Base-by-base conservation (phyloP, 2,797 vertebrate genomes). In the Notolepis coatsorum region DNA sequence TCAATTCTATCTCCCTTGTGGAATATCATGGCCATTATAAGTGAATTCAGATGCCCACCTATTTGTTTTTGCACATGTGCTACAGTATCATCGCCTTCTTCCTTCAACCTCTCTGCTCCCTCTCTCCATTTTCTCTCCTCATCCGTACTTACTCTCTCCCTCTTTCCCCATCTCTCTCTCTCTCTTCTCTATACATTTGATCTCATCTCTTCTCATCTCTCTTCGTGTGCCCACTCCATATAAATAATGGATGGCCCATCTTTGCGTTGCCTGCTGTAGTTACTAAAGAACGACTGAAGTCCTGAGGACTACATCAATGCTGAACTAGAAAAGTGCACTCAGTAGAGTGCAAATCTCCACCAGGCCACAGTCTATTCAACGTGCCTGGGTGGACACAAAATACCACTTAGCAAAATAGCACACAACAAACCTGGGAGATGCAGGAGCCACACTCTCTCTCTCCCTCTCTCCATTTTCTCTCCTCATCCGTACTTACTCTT, bases 241-340 rank as follows among this genome's bases (percentile, higher is more conserved):
- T 91, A 68, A 85, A 90, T 90, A 84, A 90, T 90, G 84, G 66
- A 90, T 87, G 68, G 53, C 47, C 64, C 72, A 46, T 89, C 84
- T 82, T 66, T 73, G 75, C 72, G 69, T 86, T 54, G 74, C 58
- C 80, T 79, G 77, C 30, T 83, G 75, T 78, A 88, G 79, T 84
- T 85, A n/a, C n/a, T n/a, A 85, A 87, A 88, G 76, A 82, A 68
- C 53, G 45, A 81, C 80, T 69, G 50, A 78, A 77, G 76, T 87
- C 79, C 73, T 0, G 55, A 75, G 81, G 85, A 89, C 73, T 79
- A 86, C 86, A 87, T 88, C 84, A 84, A 73, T 83, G 77, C 64
- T 18, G 31, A 66, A 69, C 78, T 73, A 28, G n/a, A n/a, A 68
- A 66, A 75, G 71, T 63, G 45, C 53, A 81, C 59, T n/a, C 72